Evolutionary conservation across 2,113 vertebrate genomes (phyloP).

Genomic region (Rattus norvegicus): DNA sequence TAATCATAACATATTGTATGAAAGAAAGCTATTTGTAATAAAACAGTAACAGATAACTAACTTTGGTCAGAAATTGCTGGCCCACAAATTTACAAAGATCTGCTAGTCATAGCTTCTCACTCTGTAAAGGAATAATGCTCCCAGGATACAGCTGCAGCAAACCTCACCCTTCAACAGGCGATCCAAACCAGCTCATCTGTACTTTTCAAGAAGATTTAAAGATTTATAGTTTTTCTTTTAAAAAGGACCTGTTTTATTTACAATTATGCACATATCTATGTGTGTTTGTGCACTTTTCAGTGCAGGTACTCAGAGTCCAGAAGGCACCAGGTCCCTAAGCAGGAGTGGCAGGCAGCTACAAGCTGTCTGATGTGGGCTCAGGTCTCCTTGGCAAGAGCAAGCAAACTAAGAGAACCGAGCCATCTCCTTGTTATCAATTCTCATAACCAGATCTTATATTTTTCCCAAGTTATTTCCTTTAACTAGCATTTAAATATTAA

Average conservation of each 20-base stretch:
- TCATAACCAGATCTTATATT: not conserved
- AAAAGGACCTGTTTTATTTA: not conserved
- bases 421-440: not conserved
- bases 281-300: not conserved
- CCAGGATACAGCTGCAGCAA: not conserved
- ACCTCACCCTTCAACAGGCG: not conserved
- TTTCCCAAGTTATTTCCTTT: conserved; percentile 49
- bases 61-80: conserved; percentile 22
- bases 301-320: not conserved
- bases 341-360: not conserved
- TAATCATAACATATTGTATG: not conserved
- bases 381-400: not conserved
- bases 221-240: not conserved
- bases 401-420: not conserved
- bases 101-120: conserved; percentile 1
- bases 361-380: not conserved
- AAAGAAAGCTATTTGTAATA: not conserved
- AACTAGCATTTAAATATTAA: conserved; percentile 21
- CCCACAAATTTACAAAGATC: not conserved
- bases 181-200: conserved; percentile 14
- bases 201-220: conserved; percentile 35
- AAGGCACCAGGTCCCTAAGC: not conserved
- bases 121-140: not conserved
- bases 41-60: conserved; percentile 46
- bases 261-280: not conserved